Base-by-base conservation (phyloP, 2,113 vertebrate species). In the Microtus oregoni region DNA sequence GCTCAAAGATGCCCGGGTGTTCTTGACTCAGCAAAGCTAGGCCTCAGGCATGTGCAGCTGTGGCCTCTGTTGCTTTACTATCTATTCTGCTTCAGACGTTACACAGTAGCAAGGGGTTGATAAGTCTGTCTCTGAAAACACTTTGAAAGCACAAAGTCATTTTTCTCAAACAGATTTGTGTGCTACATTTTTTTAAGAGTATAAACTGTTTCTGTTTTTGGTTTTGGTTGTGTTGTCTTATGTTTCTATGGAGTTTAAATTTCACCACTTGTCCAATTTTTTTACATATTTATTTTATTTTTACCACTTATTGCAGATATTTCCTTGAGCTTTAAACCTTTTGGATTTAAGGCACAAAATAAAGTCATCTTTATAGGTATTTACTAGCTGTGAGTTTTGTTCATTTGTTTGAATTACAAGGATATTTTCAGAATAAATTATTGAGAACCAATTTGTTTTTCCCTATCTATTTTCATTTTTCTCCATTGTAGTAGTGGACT, bases 201-300 rank as follows among this genome's bases (percentile, higher is more conserved):
- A 52, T 88, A 24, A 78, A 67, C 47, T 85, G 26, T 73, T 92
- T 73, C n/a, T 61, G 79, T 7, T 55, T 93, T 90, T 70, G 13
- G n/a, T 83, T 83, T 41, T 28, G 24, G 24, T 83, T 63, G 58
- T 35, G 28, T 90, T 72, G 81, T 96, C 76, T 94, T 94, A 4
- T 19, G 68, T 96, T 95, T 81, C 91, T 97, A 92, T 96, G 90
- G 94, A 95, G 38, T 88, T 95, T 67, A 88, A 94, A 58, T 95
- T 95, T 98, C 52, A 75, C 91, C 96, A 41, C 14, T 52, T 38
- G 58, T 9, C 47, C 52, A 70, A 72, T 87, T 32, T 32, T 32
- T 50, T 70, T 47, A 68, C 94, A 90, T 79, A 83, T 89, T 67
- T 86, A 78, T 76, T 83, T 79, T 96, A 72, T 95, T 91, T 89